Conservation (phyloP, 2,113 vertebrate genomes). For the Camelus bactrianus region DNA sequence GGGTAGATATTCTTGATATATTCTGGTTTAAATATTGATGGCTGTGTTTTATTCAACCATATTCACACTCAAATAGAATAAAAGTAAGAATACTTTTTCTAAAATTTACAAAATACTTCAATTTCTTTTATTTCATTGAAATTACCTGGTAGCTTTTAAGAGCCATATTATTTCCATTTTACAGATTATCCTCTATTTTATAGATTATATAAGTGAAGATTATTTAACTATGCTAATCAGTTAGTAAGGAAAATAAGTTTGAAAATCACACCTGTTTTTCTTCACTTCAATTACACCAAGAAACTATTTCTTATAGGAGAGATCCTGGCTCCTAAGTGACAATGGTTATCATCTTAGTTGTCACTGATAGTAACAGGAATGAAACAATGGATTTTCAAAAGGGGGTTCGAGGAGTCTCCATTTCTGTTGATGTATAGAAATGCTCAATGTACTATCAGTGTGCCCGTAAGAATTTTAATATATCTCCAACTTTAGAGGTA, state of each 20-base stretch:
- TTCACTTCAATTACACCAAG: slow-evolving; percentile 19
- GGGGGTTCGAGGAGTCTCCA: not conserved
- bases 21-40: slow-evolving; percentile 8
- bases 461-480: slow-evolving; percentile 27
- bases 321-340: not conserved
- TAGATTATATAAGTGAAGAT: slow-evolving; percentile 20
- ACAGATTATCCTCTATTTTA: not conserved
- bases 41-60: slow-evolving; percentile 9
- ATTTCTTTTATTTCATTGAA: slow-evolving; percentile 25
- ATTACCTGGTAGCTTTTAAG: not conserved
- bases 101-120: slow-evolving; percentile 32
- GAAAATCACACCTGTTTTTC: slow-evolving; percentile 50
- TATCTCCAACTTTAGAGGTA: not conserved
- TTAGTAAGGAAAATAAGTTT: slow-evolving; percentile 19
- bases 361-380: not conserved
- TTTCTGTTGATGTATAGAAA: slow-evolving; percentile 51
- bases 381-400: slow-evolving; percentile 23
- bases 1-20: not conserved
- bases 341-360: not conserved
- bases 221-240: not conserved
- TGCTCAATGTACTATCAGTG: slow-evolving; percentile 17
- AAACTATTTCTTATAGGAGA: slow-evolving; percentile 18
- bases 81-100: slow-evolving; percentile 9
- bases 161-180: not conserved
- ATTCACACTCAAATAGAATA: slow-evolving; percentile 6